phyloP scores from a whole-genome alignment of 2,888 invertebrate genomes.

The Malthinus seriepunctatus region DNA sequence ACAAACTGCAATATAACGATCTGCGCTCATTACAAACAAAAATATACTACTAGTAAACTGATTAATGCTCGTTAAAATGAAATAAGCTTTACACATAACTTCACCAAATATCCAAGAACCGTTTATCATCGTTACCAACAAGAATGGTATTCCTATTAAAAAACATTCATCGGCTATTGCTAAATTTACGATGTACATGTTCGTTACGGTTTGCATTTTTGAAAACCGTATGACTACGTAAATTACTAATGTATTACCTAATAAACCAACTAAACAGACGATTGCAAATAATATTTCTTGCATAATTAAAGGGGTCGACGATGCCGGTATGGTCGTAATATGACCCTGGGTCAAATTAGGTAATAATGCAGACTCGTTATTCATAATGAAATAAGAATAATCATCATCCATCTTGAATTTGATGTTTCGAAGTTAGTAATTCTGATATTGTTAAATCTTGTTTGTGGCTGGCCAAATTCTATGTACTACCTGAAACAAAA shows the following conservation, averaged over 20 bases:
- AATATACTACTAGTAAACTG: conserved; percentile 93
- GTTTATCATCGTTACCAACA: conserved; percentile 80
- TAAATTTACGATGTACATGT: conserved; percentile 91
- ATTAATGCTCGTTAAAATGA: conserved; percentile 90
- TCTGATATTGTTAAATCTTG: too few relatives aligned
- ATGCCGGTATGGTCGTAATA: conserved; percentile 20
- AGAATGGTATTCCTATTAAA: conserved; percentile 86
- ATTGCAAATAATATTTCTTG: conserved; percentile 77
- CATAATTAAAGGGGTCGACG: conserved; percentile 39
- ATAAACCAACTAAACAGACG: conserved; percentile 83
- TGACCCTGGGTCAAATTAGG: background rate
- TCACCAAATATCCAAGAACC: conserved; percentile 87
- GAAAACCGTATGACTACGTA: conserved; percentile 88
- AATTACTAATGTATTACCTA: conserved; percentile 89
- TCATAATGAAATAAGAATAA: too few relatives aligned
- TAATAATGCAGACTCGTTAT: background rate
- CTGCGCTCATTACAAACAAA: conserved; percentile 91
- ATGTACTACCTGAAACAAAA: too few relatives aligned
- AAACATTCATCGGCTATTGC: conserved; percentile 93
- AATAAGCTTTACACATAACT: conserved; percentile 87
- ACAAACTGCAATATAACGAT: conserved; percentile 89
- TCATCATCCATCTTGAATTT: conserved; percentile 1
- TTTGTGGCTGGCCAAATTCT: too few relatives aligned
- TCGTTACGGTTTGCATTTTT: conserved; percentile 95
- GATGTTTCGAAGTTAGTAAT: background rate